These are phyloP conservation scores for Muntiacus reevesi DNA, from an alignment of 2,113 vertebrate species.

Conservation along the genomic window DNA sequence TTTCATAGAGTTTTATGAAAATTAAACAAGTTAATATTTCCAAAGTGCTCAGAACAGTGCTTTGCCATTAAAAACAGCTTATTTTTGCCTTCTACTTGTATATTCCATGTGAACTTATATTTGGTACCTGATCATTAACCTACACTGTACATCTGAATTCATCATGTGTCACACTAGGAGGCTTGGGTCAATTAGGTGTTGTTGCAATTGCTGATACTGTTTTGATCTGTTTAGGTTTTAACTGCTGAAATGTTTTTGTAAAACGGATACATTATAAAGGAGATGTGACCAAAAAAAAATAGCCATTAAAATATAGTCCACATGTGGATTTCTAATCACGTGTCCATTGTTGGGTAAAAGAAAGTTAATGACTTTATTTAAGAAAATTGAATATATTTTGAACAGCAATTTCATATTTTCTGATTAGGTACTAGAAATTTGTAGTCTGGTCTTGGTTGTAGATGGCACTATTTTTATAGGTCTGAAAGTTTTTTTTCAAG, in stretches of 20 bases:
- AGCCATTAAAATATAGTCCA: background rate
- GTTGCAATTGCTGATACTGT: background rate
- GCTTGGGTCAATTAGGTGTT: background rate
- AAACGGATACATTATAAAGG: background rate
- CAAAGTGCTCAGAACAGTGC: background rate
- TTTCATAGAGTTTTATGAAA: background rate
- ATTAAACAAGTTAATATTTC: background rate
- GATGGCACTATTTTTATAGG: background rate
- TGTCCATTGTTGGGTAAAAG: background rate
- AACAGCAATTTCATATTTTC: background rate
- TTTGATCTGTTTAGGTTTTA: background rate
- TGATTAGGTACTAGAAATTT: background rate
- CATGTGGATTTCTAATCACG: background rate
- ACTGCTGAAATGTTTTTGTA: background rate
- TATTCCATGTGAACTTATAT: background rate
- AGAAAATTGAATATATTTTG: background rate
- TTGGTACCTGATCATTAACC: background rate
- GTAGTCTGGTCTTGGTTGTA: background rate
- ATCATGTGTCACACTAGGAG: background rate
- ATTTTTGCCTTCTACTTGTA: background rate
- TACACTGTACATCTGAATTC: background rate
- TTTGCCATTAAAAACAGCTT: background rate
- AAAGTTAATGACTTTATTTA: background rate
- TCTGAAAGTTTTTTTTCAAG: background rate
- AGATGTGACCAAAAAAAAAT: background rate